Evolutionary conservation across 2,888 invertebrate species (phyloP).

Genomic region (Andrena camellia): DNA sequence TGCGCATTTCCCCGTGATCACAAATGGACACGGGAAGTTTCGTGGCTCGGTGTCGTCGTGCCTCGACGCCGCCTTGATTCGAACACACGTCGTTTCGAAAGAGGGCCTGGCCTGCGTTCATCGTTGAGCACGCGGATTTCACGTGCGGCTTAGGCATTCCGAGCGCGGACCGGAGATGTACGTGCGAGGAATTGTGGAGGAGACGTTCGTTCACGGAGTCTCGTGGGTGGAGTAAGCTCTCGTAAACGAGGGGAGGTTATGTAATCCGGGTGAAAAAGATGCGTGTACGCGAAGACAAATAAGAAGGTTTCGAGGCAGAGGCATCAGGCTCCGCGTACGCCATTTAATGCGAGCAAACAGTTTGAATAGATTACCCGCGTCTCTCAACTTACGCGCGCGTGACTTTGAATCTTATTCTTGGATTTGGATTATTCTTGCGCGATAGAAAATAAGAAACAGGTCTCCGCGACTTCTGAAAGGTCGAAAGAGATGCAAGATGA

Average conservation of each 20-base stretch:
- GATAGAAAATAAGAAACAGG: neutral
- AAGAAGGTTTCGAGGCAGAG: slow-evolving; percentile 25
- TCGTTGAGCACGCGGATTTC: slow-evolving; percentile 31
- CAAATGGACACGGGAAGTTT: neutral
- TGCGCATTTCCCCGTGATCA: too few species aligned
- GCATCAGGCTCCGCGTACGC: slow-evolving; percentile 7
- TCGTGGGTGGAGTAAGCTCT: slow-evolving; percentile 47
- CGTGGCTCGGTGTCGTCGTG: neutral
- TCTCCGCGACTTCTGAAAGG: too few species aligned
- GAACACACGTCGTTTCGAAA: neutral
- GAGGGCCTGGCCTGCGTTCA: neutral
- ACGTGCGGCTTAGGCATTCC: slow-evolving; percentile 44
- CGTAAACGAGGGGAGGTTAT: slow-evolving; percentile 29
- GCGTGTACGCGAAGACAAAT: slow-evolving; percentile 37
- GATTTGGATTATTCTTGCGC: slow-evolving; percentile 30
- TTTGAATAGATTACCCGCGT: slow-evolving; percentile 29
- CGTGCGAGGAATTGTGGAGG: slow-evolving; percentile 52
- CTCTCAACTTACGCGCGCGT: slow-evolving; percentile 22
- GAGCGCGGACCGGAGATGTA: slow-evolving; percentile 31
- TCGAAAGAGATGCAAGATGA: neutral
- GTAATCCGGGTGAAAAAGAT: slow-evolving; percentile 56
- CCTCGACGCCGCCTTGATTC: neutral
- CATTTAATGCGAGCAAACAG: slow-evolving; percentile 24
- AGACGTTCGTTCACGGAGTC: slow-evolving; percentile 28
- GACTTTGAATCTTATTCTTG: slow-evolving; percentile 10